Base-by-base conservation (phyloP, 1,140 invertebrate species). In the Drosophila guanche region DNA sequence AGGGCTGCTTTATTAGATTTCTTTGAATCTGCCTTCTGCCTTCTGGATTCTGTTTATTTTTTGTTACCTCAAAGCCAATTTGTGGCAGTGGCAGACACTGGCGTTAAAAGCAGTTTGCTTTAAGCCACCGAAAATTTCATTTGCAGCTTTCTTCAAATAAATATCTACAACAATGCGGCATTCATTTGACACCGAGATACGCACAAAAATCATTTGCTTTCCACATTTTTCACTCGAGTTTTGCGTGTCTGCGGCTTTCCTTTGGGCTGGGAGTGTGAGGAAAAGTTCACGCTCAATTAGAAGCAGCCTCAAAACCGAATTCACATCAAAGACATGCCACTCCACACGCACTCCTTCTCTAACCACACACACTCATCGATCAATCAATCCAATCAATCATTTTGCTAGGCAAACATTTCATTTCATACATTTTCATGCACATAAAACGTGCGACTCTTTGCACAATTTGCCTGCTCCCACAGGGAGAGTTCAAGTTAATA, bases 261-360 rank as follows among this genome's bases (percentile, higher is more conserved):
- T 63, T 40, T 46, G 48, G 54, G 53, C 16, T 20, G 33, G 65
- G 50, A 29, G 37, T 20, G 16, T 20, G 16, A 20, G 33, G 10
- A 65, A 56, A 60, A 57, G 47, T 79, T 68, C 53, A 80, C 58
- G 76, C 79, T 65, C 62, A 85, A 85, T 84, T 86, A 86, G 48
- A 50, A 69, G 20, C 47, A 48, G 43, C 66, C 42, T 48, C 14
- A 16, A 65, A 58, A 16, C 46, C 29, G 42, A 58, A 41, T 72
- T 41, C 56, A 72, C 72, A 67, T 80, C 78, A 81, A 81, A 83
- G 63, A 47, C 72, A 56, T 62, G 60, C 33, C 33, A 37, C 33
- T 10, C 29, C 29, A 33, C 8, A 10, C 29, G 7, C 29, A 2
- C 8, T 33, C 29, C 51, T 63, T 29, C 50, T 60, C 69, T 70